Conservation (phyloP, 2,888 invertebrate species). For the Escarpia spicata region DNA sequence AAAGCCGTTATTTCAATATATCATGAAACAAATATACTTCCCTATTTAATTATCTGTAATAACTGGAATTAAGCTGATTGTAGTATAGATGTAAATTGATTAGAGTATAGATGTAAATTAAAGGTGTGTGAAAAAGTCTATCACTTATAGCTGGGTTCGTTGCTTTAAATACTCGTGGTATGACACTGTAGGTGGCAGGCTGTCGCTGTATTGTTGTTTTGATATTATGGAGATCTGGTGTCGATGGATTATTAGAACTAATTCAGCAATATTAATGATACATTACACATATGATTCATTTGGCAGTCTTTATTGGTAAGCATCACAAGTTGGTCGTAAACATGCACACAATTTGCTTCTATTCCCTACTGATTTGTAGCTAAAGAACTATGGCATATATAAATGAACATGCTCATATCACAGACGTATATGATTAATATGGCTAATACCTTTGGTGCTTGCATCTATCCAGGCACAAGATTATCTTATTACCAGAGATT, state of each 20-base stretch:
- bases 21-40: neutral
- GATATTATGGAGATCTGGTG: neutral
- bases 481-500: neutral
- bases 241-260: neutral
- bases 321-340: neutral
- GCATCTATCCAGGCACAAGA: neutral
- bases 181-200: neutral
- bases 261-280: neutral
- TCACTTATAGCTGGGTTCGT: neutral
- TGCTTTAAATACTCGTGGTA: neutral
- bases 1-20: too few relatives aligned
- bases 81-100: neutral
- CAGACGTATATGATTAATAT: neutral
- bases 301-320: neutral
- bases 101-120: neutral
- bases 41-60: neutral
- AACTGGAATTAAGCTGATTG: neutral
- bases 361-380: neutral
- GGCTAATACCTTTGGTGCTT: neutral
- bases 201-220: neutral
- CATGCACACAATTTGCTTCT: neutral
- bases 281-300: neutral
- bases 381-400: neutral
- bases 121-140: neutral
- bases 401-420: neutral